Evolutionary conservation across 2,797 vertebrate species (phyloP), one percentile per base, ranked within the genome.

Genomic region (Tokudaia muenninki): DNA sequence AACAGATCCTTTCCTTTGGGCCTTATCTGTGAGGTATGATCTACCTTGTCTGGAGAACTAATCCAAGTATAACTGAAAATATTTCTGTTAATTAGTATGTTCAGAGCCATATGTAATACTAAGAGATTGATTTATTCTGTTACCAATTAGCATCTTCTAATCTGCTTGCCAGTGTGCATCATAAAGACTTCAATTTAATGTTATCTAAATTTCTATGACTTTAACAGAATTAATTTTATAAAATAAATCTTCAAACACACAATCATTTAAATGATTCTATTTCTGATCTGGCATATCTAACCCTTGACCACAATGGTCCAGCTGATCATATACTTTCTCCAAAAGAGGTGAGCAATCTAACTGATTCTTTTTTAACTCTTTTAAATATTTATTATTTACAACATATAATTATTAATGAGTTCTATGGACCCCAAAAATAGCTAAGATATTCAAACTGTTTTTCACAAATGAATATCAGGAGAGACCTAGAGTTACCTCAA

Each of bases 1-100:
- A 96, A 67, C 75, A 89, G 78, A 94, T 90, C 14, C 24, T 59
- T 96, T n/a, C 65, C 67, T 87, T 37, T 44, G 22, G 95, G 88
- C 59, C 41, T 92, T 96, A 72, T 91, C 72, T 92, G 70, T 86
- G 72, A 86, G 90, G 16, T 75, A 63, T 72, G 96, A 95, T 94
- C 67, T 26, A 94, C 37, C 77, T 90, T 87, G 50, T 91, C 86
- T 91, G 59, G 29, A 91, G 37, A 94, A 75, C 41, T 44, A 92
- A 81, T 91, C 91, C 80, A n/a, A 90, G 61, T 84, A 47, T 77
- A 80, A 90, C 13, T 22, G 87, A 65, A 95, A 92, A 34, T 72
- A 2, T 26, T 92, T 80, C 21, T 3, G 31, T 17, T 93, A 63
- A 96, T 95, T 90, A 90, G 41, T 87, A 16, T 52, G 55, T 19